These are phyloP conservation scores for Plebejus melissa DNA, from an alignment of 2,888 invertebrate species.

Conservation along the genomic window DNA sequence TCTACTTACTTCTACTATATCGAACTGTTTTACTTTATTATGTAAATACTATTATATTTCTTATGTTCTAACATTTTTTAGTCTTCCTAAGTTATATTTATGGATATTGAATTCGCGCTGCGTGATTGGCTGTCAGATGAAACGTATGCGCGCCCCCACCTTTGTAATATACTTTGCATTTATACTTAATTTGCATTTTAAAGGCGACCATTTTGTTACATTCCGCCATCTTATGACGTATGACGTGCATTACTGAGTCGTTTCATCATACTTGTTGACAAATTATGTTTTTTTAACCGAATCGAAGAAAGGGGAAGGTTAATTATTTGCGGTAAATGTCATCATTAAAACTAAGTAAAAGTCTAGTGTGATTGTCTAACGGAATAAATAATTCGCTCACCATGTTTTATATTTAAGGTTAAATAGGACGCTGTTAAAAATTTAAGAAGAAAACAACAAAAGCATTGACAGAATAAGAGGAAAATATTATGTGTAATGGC, in stretches of 20 bases:
- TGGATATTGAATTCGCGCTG: neutral
- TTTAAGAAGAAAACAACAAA: neutral
- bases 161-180: conserved; percentile 1
- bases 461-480: neutral
- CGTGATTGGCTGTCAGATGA: neutral
- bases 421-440: neutral
- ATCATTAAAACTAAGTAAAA: neutral
- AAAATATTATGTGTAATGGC: neutral
- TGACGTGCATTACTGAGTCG: neutral
- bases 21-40: no score
- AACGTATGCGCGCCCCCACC: neutral
- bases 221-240: conserved; percentile 5
- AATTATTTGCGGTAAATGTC: neutral
- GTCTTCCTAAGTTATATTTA: neutral
- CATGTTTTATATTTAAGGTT: neutral
- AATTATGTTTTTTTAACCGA: neutral
- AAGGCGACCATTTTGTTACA: conserved; percentile 7
- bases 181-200: conserved; percentile 9
- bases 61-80: neutral
- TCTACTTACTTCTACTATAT: no score
- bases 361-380: neutral
- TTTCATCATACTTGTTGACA: neutral
- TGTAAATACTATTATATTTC: neutral
- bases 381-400: neutral
- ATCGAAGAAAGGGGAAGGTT: no score